Conservation (phyloP, 2,797 vertebrate genomes). For the Pangasius mekongensis region DNA sequence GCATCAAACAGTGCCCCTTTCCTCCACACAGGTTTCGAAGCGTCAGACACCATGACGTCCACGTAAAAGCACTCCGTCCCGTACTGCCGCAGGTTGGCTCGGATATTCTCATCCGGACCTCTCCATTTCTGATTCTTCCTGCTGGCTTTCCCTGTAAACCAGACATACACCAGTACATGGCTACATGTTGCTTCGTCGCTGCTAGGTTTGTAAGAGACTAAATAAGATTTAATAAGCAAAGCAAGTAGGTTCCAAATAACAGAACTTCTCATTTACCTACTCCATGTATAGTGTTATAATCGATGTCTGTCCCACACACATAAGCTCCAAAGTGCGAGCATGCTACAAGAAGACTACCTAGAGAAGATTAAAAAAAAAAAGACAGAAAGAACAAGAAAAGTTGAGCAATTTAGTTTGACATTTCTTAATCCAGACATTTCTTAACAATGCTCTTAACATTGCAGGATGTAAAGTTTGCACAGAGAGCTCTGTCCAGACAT, state of each 20-base stretch:
- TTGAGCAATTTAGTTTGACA: not conserved
- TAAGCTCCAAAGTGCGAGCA: constrained; percentile 96
- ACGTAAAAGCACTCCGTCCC: constrained; percentile 87
- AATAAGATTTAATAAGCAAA: not conserved
- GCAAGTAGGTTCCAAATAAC: not conserved
- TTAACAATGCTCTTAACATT: constrained; percentile 14
- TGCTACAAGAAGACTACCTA: constrained; percentile 93
- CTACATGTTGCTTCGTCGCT: not conserved
- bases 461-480: constrained; percentile 20
- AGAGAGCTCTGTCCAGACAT: constrained; percentile 28
- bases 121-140: constrained; percentile 97
- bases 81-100: constrained; percentile 94
- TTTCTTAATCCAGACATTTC: not conserved
- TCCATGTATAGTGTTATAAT: constrained; percentile 96
- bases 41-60: constrained; percentile 92
- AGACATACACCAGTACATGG: not conserved
- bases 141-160: constrained; percentile 86
- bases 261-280: constrained; percentile 77
- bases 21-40: constrained; percentile 89
- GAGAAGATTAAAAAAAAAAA: not conserved
- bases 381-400: not conserved
- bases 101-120: constrained; percentile 96
- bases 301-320: constrained; percentile 93
- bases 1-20: constrained; percentile 85
- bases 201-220: not conserved